These are phyloP conservation scores for Alviniconcha marisindica DNA, from an alignment of 1,140 invertebrate genomes.

Conservation along the genomic window DNA sequence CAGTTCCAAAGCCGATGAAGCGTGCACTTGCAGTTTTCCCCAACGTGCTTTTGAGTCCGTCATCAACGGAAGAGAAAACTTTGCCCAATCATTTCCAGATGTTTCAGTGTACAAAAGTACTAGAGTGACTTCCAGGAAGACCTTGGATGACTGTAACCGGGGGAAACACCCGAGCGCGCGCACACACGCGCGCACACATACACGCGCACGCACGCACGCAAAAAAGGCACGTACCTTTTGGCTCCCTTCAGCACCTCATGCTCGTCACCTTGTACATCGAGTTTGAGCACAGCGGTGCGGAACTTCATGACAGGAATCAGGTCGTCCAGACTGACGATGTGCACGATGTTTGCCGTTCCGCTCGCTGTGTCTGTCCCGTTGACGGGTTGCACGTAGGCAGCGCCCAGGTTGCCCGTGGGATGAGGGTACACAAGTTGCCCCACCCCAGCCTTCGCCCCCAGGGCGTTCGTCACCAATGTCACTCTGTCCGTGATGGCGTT, in stretches of 20 bases:
- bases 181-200: too few relatives aligned
- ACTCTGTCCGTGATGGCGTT: constrained; percentile 21
- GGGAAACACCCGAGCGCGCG: too few relatives aligned
- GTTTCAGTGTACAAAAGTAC: too few relatives aligned
- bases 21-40: too few relatives aligned
- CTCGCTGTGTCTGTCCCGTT: background rate
- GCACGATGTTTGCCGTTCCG: background rate
- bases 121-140: too few relatives aligned
- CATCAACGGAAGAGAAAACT: too few relatives aligned
- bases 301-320: background rate
- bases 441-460: background rate
- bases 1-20: too few relatives aligned
- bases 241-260: background rate
- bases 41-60: too few relatives aligned
- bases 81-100: too few relatives aligned
- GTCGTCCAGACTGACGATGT: constrained; percentile 22
- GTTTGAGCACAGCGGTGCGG: constrained; percentile 11
- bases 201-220: too few relatives aligned
- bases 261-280: constrained; percentile 29
- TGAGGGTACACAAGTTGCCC: constrained; percentile 9
- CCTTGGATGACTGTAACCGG: too few relatives aligned
- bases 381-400: constrained; percentile 7
- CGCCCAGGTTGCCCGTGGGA: constrained; percentile 24
- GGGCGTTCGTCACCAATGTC: constrained; percentile 17
- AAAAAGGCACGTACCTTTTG: too few relatives aligned